Percentiles rank a stretch among this genome's conserved stretches.
Conservation (phyloP, 2,888 invertebrate genomes). For the Apotomis turbidana region DNA sequence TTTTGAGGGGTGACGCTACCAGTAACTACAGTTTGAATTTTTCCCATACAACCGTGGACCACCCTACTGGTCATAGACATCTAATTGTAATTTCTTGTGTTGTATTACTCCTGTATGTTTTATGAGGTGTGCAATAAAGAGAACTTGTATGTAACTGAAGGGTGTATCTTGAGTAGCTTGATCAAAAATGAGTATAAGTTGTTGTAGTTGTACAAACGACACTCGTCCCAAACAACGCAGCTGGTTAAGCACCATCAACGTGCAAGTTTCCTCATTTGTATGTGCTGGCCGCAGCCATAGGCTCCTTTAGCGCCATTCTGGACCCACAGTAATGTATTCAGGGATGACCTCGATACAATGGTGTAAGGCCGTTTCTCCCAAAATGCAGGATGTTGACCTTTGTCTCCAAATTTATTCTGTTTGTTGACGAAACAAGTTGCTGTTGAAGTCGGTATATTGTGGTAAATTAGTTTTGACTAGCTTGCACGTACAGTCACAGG, state of each 20-base stretch:
- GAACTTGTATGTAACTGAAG: no score
- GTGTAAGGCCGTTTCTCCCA: slow-evolving; percentile 46
- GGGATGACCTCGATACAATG: slow-evolving; percentile 54
- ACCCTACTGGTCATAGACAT: no score
- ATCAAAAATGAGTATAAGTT: no score
- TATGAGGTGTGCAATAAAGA: no score
- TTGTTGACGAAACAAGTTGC: slow-evolving; percentile 40
- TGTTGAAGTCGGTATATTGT: slow-evolving; percentile 28
- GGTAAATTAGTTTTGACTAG: slow-evolving; percentile 22
- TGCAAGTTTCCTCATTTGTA: slow-evolving; percentile 9
- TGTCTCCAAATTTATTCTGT: slow-evolving; percentile 43
- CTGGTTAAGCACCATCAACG: neutral
- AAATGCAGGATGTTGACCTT: slow-evolving; percentile 45
- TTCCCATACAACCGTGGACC: no score
- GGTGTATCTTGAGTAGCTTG: no score
- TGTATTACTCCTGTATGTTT: no score
- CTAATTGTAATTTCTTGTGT: no score
- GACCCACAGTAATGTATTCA: slow-evolving; percentile 53
- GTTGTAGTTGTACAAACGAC: no score
- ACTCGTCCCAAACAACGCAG: no score
- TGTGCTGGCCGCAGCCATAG: neutral
- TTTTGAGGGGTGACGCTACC: no score
- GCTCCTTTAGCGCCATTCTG: slow-evolving; percentile 29
- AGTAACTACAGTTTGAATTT: no score
- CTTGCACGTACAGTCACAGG: neutral